phyloP scores from a whole-genome alignment of 2,888 invertebrate species.

The Thymelicus sylvestris region DNA sequence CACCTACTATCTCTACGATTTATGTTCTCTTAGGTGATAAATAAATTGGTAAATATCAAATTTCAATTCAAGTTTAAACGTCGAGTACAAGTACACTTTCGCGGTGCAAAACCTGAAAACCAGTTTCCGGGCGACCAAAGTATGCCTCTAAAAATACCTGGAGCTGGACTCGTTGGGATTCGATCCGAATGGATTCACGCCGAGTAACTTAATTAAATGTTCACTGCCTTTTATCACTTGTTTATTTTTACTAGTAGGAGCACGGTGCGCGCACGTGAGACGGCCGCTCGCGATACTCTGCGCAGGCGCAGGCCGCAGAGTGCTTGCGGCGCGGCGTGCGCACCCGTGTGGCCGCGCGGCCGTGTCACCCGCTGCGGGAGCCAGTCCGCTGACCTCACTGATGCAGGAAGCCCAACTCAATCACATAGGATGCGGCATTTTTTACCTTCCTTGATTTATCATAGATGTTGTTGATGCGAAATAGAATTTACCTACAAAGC shows the following conservation, averaged over 20 bases:
- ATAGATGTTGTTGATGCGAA: neutral
- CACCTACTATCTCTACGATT: no score
- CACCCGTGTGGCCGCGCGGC: conserved; percentile 38
- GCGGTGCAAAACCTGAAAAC: conserved; percentile 63
- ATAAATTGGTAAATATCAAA: neutral
- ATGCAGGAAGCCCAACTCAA: conserved; percentile 59
- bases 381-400: conserved; percentile 63
- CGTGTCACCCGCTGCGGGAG: conserved; percentile 43
- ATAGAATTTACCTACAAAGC: no score
- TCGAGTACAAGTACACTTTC: conserved; percentile 53
- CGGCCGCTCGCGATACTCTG: conserved; percentile 58
- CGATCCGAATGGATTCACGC: conserved; percentile 48
- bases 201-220: conserved; percentile 55
- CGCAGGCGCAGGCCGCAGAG: no score
- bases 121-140: conserved; percentile 54
- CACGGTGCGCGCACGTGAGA: conserved; percentile 53
- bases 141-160: conserved; percentile 70
- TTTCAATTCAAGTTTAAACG: conserved; percentile 19
- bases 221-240: conserved; percentile 54
- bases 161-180: conserved; percentile 61
- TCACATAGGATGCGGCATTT: conserved; percentile 52
- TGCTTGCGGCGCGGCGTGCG: conserved; percentile 39
- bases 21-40: no score
- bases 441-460: neutral
- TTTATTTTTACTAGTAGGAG: conserved; percentile 47